Conservation (phyloP, 2,888 invertebrate species). For the Eilema depressum region DNA sequence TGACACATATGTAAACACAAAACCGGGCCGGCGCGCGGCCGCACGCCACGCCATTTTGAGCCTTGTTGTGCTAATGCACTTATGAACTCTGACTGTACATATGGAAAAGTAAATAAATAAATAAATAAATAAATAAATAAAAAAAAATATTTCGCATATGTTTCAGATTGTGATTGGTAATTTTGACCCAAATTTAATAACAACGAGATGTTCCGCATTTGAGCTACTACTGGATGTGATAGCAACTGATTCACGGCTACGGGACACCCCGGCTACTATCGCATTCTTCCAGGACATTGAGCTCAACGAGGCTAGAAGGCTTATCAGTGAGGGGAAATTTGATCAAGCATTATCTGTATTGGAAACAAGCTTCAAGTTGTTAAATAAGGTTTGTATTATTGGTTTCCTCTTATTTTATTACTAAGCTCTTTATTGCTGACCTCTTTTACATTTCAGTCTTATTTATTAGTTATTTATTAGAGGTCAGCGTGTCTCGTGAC, state of each 20-base stretch:
- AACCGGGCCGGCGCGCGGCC: too few species aligned
- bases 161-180: constrained; percentile 89
- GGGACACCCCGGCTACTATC: constrained; percentile 86
- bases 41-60: too few species aligned
- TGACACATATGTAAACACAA: too few species aligned
- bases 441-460: too few species aligned
- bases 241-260: constrained; percentile 84
- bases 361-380: constrained; percentile 89
- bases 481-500: too few species aligned
- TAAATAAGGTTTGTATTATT: constrained; percentile 78
- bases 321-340: constrained; percentile 87
- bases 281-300: constrained; percentile 90
- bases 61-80: too few species aligned
- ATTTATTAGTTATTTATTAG: too few species aligned
- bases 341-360: constrained; percentile 88
- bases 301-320: constrained; percentile 87
- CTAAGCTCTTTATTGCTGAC: too few species aligned
- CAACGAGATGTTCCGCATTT: constrained; percentile 89
- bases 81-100: too few species aligned
- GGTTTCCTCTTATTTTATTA: background rate
- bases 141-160: background rate
- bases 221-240: constrained; percentile 88
- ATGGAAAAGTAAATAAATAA: too few species aligned
- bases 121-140: too few species aligned
- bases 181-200: constrained; percentile 90